Evolutionary conservation across 1,140 invertebrate genomes (phyloP).

Genomic region (Schlechtendalia chinensis): DNA sequence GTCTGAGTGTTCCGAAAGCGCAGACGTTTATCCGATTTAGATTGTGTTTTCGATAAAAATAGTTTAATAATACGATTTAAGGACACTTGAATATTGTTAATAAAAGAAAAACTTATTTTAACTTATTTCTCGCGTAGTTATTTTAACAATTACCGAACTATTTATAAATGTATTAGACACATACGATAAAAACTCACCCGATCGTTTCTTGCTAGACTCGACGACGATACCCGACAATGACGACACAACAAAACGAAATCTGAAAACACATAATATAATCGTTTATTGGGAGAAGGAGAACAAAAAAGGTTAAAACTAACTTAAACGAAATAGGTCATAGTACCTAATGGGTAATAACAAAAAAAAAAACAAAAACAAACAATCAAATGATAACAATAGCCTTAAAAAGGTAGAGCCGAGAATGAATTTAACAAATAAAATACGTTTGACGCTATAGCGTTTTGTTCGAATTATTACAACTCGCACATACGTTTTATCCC

Average conservation of each 20-base stretch:
- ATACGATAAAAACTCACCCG: neutral
- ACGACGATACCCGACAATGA: neutral
- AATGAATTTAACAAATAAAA: conserved; percentile 16
- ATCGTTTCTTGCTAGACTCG: neutral
- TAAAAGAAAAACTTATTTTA: too few relatives aligned
- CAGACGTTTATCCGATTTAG: conserved; percentile 11
- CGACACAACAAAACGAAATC: neutral
- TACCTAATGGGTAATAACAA: neutral
- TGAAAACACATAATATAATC: neutral
- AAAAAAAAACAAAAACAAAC: too few relatives aligned
- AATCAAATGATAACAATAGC: neutral
- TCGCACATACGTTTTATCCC: neutral
- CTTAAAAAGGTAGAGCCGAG: neutral
- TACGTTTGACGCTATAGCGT: neutral
- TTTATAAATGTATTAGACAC: neutral
- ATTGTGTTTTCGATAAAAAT: neutral
- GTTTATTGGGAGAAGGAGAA: neutral
- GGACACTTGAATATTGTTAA: neutral
- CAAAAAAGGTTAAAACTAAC: neutral
- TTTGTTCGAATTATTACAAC: conserved; percentile 15
- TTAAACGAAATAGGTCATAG: neutral
- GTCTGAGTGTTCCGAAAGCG: neutral
- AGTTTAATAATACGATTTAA: conserved; percentile 1
- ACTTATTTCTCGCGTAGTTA: neutral
- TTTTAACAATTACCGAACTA: neutral